A percentile compares a stretch with the other conserved stretches of the same genome.
These are phyloP conservation scores for Myotis daubentonii DNA, from an alignment of 2,797 vertebrate genomes.

Conservation along the genomic window DNA sequence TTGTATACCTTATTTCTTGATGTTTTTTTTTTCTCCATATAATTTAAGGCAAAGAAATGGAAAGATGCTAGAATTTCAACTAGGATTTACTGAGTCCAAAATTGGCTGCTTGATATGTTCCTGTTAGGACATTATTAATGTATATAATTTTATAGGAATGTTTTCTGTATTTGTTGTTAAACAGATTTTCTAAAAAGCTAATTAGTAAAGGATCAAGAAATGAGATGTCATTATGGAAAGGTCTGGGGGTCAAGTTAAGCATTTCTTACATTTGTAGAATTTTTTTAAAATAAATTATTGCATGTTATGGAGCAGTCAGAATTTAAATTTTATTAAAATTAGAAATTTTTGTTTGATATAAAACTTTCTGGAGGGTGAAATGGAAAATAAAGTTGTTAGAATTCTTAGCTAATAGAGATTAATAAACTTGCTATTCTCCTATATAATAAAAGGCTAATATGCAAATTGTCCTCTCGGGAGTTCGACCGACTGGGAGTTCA, in stretches of 20 bases:
- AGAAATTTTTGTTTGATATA: neutral
- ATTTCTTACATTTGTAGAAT: neutral
- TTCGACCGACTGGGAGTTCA: too few species aligned
- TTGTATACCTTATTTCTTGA: conserved; percentile 9
- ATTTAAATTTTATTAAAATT: conserved; percentile 27
- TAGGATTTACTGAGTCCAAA: neutral
- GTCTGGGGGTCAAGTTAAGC: neutral
- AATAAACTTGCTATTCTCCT: neutral
- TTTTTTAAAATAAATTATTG: neutral
- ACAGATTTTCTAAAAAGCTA: conserved; percentile 39
- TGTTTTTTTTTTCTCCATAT: neutral
- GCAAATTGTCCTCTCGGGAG: too few species aligned
- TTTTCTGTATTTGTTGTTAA: conserved; percentile 33
- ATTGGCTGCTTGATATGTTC: neutral
- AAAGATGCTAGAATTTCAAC: conserved; percentile 3
- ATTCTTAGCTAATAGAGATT: neutral
- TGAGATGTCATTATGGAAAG: neutral
- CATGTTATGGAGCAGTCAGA: neutral
- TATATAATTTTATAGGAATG: neutral
- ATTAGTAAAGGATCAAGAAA: neutral
- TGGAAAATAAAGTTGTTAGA: conserved; percentile 4
- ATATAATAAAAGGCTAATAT: too few species aligned
- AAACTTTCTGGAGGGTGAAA: neutral
- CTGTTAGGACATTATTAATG: neutral
- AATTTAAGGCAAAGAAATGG: conserved; percentile 13